A percentile compares a stretch with the other conserved stretches of the same genome.
Conservation (phyloP, 2,113 vertebrate species). For the Furnarius figulus region DNA sequence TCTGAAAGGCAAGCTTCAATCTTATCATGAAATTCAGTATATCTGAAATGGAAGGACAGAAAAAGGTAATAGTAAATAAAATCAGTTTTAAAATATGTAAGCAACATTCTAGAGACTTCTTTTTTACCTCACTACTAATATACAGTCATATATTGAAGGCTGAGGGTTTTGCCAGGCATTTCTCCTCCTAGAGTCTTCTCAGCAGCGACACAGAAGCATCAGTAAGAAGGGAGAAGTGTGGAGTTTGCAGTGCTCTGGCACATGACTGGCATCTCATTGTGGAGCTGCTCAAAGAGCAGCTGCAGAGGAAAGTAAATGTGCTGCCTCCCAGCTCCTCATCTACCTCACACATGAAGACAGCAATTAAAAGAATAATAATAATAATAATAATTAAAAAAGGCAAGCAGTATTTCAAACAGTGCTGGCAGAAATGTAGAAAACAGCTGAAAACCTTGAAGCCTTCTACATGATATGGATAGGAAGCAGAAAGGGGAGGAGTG, state of each 20-base stretch:
- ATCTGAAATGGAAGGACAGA: not conserved
- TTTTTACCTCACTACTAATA: not conserved
- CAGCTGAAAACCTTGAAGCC: not conserved
- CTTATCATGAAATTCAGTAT: constrained; percentile 29
- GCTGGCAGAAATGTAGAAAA: not conserved
- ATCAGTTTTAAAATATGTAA: not conserved
- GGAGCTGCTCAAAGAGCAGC: not conserved
- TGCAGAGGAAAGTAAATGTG: not conserved
- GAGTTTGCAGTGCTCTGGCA: not conserved
- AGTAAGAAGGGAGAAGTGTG: not conserved
- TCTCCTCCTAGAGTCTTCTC: not conserved
- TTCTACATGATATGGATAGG: not conserved
- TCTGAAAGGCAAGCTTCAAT: constrained; percentile 24
- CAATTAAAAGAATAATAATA: not conserved
- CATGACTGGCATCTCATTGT: not conserved
- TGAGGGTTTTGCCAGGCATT: not conserved
- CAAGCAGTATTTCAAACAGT: not conserved
- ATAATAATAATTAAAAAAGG: not conserved
- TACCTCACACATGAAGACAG: not conserved
- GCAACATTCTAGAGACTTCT: not conserved
- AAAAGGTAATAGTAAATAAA: not conserved
- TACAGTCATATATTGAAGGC: not conserved
- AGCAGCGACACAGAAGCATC: not conserved
- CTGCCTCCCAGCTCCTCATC: not conserved
- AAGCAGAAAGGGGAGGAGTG: not conserved